Base-by-base conservation (phyloP, 2,888 invertebrate genomes). In the Rhyacophila evoluta region DNA sequence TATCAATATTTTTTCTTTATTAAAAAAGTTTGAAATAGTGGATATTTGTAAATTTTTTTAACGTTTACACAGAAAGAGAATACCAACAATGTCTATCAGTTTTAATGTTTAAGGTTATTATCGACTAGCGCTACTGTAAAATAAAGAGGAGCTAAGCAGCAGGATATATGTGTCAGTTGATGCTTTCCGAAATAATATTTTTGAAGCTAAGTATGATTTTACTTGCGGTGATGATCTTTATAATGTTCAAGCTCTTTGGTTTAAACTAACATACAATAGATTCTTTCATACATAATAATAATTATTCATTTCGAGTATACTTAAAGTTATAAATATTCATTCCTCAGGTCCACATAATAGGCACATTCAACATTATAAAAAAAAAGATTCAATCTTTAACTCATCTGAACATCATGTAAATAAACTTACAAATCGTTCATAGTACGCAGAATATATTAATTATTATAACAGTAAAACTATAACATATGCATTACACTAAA, bases 281-380 rank as follows among this genome's bases (percentile, higher is more conserved):
- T 39, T 39, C 28, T 11, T 27, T 73, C 39, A 39, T 73, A 27
- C 28, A 2, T 4, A 12, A 15, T 70, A 28, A 15, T 67, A 37
- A n/a, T 27, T 11, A 12, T 38, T n/a, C 6, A 29, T 39, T 39
- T 73, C 73, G 33, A 55, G 36, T 67, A 67, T 67, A 55, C 67
- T 19, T 67, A 19, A 73, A 38, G n/a, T 38, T 77, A 73, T 70
- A 38, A 41, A 41, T n/a, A n/a, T 41, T 76, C 76, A 71, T 76
- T 25, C 8, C 41, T 77, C 77, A 77, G 72, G 77, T 78, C 71
- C 12, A 41, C 25, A 75, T 33, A 38, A 71, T 74, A 78, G 78
- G 78, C 78, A 78, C 78, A 71, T 78, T 78, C 55, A 74, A 78
- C 78, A 74, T 70, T 71, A 38, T 69, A 73, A 77, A 41, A 78